A percentile compares a stretch with the other conserved stretches of the same genome.
Evolutionary conservation across 2,888 invertebrate genomes (phyloP).

Genomic region (Cyrtodaria siliqua): DNA sequence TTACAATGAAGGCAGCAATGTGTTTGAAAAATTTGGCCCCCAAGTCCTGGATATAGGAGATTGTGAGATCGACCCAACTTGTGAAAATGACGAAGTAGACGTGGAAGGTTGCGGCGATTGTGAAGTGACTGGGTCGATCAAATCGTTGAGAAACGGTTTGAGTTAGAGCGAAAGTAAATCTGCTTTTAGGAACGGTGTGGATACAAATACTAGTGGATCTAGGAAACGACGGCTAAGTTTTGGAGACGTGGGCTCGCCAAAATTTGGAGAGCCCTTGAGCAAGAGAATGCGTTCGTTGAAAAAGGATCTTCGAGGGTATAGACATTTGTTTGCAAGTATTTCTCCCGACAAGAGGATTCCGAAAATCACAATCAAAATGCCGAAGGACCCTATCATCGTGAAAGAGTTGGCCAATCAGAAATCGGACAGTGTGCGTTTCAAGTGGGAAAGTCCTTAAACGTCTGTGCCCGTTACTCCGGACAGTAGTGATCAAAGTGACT

Average conservation of each 20-base stretch:
- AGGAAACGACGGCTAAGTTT: constrained; percentile 58
- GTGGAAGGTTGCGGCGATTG: constrained; percentile 35
- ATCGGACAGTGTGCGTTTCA: constrained; percentile 66
- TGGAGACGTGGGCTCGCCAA: constrained; percentile 25
- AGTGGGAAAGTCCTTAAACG: constrained; percentile 54
- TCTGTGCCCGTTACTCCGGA: constrained; percentile 52
- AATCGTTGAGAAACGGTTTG: no score
- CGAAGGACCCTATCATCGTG: constrained; percentile 69
- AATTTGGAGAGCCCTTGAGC: constrained; percentile 39
- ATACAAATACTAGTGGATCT: no score
- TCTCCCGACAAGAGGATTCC: constrained; percentile 64
- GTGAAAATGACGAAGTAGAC: constrained; percentile 44
- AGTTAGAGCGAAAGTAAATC: no score
- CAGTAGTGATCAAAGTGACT: constrained; percentile 52
- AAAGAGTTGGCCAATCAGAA: constrained; percentile 63
- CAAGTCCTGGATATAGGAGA: not conserved
- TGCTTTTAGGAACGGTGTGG: no score
- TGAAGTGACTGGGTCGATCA: constrained; percentile 5
- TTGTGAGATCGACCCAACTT: not conserved
- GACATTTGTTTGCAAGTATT: constrained; percentile 42
- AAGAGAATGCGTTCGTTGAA: constrained; percentile 40
- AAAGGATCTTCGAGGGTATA: constrained; percentile 35
- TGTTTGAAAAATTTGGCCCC: constrained; percentile 53
- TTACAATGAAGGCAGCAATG: constrained; percentile 39
- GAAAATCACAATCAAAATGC: constrained; percentile 74